Evolutionary conservation across 2,888 invertebrate genomes (phyloP).

Genomic region (Drosophila melanocephala): DNA sequence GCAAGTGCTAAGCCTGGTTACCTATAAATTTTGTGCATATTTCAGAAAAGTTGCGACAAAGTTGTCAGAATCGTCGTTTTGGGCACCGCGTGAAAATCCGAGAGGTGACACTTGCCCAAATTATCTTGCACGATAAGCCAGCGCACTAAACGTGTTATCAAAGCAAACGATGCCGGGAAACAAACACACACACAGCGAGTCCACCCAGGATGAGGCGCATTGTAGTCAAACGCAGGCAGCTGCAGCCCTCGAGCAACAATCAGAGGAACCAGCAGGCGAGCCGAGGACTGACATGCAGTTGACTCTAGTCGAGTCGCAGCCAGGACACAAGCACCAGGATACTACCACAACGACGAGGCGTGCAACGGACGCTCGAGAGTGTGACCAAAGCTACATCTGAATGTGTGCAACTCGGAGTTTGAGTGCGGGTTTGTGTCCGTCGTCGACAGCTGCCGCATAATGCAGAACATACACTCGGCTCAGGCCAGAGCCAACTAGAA

Average conservation of each 20-base stretch:
- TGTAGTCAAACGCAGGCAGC: conserved; percentile 78
- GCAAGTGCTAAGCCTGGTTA: conserved; percentile 27
- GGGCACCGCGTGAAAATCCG: conserved; percentile 73
- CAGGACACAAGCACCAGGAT: conserved; percentile 25
- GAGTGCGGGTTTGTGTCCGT: conserved; percentile 46
- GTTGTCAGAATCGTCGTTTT: conserved; percentile 48
- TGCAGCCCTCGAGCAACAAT: conserved; percentile 55
- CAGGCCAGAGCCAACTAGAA: conserved; percentile 66
- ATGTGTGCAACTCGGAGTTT: conserved; percentile 17
- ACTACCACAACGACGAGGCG: conserved; percentile 30
- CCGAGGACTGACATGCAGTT: conserved; percentile 70
- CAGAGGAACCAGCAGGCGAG: conserved; percentile 13
- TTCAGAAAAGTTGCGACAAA: conserved; percentile 64
- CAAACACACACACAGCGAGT: conserved; percentile 18
- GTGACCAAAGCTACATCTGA: conserved; percentile 61
- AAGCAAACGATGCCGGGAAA: conserved; percentile 66
- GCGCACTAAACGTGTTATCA: conserved; percentile 81
- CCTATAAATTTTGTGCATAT: conserved; percentile 66
- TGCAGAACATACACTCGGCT: conserved; percentile 47
- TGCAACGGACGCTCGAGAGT: conserved; percentile 75
- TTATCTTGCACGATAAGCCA: conserved; percentile 80
- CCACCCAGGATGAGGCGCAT: conserved; percentile 62
- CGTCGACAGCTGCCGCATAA: conserved; percentile 74
- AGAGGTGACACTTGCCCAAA: conserved; percentile 82
- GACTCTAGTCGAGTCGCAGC: conserved; percentile 68